phyloP scores from a whole-genome alignment of 2,113 vertebrate genomes.

The Irena cyanogastra region DNA sequence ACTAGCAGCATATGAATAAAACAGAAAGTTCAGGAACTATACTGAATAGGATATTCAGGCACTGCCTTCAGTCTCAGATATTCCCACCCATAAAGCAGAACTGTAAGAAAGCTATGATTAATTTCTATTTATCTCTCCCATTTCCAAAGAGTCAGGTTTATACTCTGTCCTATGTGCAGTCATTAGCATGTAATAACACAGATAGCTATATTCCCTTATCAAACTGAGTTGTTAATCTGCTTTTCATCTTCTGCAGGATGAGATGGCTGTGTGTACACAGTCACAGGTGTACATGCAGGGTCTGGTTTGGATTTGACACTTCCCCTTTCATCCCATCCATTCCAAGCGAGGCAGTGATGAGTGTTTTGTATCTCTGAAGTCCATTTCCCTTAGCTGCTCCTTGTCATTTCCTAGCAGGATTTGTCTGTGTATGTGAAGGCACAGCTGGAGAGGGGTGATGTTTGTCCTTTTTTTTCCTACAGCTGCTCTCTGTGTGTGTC shows the following conservation, averaged over 20 bases:
- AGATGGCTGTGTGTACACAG: background rate
- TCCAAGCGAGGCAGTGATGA: background rate
- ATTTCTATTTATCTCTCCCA: background rate
- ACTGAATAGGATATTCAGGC: background rate
- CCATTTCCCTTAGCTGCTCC: conserved; percentile 10
- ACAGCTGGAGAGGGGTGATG: background rate
- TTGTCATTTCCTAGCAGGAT: conserved; percentile 31
- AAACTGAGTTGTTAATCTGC: background rate
- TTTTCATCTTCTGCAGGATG: background rate
- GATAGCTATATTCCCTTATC: background rate
- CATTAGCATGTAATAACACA: background rate
- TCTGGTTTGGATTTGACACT: background rate
- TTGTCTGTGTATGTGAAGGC: background rate
- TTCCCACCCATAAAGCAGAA: background rate
- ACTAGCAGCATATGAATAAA: background rate
- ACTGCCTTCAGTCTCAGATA: background rate
- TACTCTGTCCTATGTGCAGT: background rate
- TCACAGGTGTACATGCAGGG: background rate
- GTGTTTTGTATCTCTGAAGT: background rate
- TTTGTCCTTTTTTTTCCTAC: background rate
- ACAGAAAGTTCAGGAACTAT: background rate
- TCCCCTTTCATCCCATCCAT: background rate
- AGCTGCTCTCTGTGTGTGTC: background rate
- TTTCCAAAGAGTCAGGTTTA: background rate
- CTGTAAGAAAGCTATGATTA: background rate